Conservation (phyloP, 2,888 invertebrate genomes). For the Ctena decussata region DNA sequence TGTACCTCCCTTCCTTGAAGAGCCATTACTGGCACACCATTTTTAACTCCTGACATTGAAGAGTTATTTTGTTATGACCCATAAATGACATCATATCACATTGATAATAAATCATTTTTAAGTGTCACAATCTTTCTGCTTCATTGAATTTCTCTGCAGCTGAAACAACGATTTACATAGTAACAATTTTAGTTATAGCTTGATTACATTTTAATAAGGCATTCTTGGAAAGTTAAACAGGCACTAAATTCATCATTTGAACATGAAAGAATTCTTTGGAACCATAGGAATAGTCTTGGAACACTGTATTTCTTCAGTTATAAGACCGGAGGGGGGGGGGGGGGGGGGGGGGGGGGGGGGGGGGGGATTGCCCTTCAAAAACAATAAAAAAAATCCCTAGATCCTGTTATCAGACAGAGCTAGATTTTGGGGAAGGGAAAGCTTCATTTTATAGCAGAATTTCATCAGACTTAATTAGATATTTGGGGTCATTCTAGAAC, state of each 20-base stretch:
- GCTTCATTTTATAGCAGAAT: no score
- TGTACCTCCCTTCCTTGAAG: not conserved
- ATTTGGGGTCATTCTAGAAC: no score
- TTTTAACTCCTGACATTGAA: conserved; percentile 11
- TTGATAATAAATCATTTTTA: conserved; percentile 23
- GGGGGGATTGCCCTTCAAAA: no score
- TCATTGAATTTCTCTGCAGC: not conserved
- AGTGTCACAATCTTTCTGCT: conserved; percentile 14
- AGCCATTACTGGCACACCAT: conserved; percentile 14
- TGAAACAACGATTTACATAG: conserved; percentile 7
- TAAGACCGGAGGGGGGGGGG: no score
- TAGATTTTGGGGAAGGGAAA: no score
- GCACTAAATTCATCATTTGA: not conserved
- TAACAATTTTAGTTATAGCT: not conserved
- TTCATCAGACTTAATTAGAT: no score
- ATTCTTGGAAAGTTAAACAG: not conserved
- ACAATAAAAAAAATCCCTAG: no score
- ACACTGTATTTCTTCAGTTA: no score
- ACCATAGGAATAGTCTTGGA: no score
- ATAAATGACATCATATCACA: conserved; percentile 1
- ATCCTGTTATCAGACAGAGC: no score
- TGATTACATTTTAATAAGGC: conserved; percentile 5
- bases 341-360: no score
- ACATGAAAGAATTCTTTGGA: not conserved
- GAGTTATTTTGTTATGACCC: conserved; percentile 14